Evolutionary conservation across 1,140 invertebrate genomes (phyloP).

Genomic region (Aphidius ervi): DNA sequence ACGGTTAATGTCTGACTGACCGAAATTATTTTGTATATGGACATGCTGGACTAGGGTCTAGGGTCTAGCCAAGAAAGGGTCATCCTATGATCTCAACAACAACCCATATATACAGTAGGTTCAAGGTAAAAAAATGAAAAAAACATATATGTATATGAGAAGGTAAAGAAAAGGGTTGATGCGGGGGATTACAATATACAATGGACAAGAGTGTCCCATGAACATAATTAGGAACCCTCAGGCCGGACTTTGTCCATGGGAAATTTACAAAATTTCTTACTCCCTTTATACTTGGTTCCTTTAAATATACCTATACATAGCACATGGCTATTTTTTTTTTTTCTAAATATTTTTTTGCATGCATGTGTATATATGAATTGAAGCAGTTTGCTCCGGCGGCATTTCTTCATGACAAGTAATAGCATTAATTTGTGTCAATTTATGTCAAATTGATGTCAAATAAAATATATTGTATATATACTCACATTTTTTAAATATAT

Average conservation of each 20-base stretch:
- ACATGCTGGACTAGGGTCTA: neutral
- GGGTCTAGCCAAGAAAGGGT: constrained; percentile 35
- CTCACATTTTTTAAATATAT: too few relatives aligned
- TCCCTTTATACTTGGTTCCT: neutral
- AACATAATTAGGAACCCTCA: constrained; percentile 46
- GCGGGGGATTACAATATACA: constrained; percentile 46
- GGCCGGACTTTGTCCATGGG: constrained; percentile 39
- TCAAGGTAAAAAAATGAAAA: neutral
- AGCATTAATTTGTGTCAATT: too few relatives aligned
- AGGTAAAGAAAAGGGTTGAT: neutral
- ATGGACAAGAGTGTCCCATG: constrained; percentile 47
- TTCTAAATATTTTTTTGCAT: neutral
- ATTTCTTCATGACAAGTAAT: too few relatives aligned
- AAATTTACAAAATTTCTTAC: constrained; percentile 41
- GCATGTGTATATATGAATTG: too few relatives aligned
- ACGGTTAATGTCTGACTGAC: too few relatives aligned
- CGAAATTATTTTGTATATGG: too few relatives aligned
- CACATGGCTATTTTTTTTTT: constrained; percentile 1
- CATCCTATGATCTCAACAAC: constrained; percentile 37
- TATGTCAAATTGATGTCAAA: too few relatives aligned
- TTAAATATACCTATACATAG: neutral
- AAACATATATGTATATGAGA: neutral
- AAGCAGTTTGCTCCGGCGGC: too few relatives aligned
- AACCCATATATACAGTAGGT: neutral
- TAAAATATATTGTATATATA: too few relatives aligned